Evolutionary conservation across 2,113 vertebrate species (phyloP), one percentile per base, ranked within the genome.

Genomic region (Atherinomorus stipes): DNA sequence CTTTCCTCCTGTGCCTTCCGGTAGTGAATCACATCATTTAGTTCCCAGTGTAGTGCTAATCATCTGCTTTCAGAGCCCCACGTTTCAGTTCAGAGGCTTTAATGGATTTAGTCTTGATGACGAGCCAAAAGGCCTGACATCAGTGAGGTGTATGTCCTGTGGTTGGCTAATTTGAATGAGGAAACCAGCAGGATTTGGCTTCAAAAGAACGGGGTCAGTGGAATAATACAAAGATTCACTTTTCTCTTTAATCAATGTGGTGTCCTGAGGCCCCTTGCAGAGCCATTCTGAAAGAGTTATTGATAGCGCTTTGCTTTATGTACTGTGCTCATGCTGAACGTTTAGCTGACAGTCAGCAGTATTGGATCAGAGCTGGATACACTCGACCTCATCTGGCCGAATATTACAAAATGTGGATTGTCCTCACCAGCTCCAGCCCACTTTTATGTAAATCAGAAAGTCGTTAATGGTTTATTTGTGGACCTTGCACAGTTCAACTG

Each of bases 331-430:
- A 31, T 64, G 69, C 80, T 80, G 61, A 80, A 57, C 69, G 51
- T 86, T 89, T 77, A 0, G 67, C 82, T 89, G 80, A 85, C 59
- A 73, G 53, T 90, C 85, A 88, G 89, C 86, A 90, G 52, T 88
- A 88, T 81, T 84, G 86, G 76, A 89, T 72, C 76, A 47, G 62
- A 7, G 26, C 58, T 78, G 74, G 63, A 86, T 69, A 78, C 50
- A 64, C 58, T 82, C 38, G 2, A 59, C 60, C 76, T 51, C 58
- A 72, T 83, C 71, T 50, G 49, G 67, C 25, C 10, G 6, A 71
- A 71, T 45, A 74, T 74, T 63, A 74, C 56, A 73, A 31, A 66
- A 64, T 12, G 42, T 49, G 13, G 25, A 52, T 65, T 68, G 56
- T 56, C 54, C 34, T 59, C 15, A 23, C 22, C 23, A 42, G 49